phyloP scores from a whole-genome alignment of 1,140 invertebrate genomes.

The Brachystomella parvula region DNA sequence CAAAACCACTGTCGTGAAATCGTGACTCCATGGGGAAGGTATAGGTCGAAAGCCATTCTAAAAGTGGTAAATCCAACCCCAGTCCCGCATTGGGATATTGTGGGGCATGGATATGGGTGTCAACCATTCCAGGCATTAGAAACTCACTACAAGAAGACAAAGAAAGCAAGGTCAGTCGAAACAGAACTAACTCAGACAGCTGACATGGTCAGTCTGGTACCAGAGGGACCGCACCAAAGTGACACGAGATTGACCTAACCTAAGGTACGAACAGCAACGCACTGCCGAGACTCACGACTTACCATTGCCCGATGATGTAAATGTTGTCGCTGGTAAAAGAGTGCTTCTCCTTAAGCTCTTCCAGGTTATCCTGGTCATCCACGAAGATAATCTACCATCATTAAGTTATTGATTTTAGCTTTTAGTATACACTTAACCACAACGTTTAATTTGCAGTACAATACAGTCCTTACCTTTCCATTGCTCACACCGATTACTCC shows the following conservation, averaged over 20 bases:
- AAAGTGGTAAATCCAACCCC: constrained; percentile 65
- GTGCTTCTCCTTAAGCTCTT: constrained; percentile 38
- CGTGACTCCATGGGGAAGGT: constrained; percentile 75
- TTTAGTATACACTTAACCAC: neutral
- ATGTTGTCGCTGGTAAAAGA: constrained; percentile 38
- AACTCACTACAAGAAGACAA: constrained; percentile 51
- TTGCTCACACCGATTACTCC: constrained; percentile 45
- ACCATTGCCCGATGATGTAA: constrained; percentile 44
- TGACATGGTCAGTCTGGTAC: neutral
- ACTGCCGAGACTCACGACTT: constrained; percentile 13
- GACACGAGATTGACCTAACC: too few relatives aligned
- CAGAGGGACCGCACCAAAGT: neutral
- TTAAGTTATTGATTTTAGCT: constrained; percentile 7
- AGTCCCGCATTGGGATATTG: constrained; percentile 76
- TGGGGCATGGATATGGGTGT: constrained; percentile 80
- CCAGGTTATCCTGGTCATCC: constrained; percentile 40
- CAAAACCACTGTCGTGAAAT: constrained; percentile 61
- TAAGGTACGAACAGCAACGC: too few relatives aligned
- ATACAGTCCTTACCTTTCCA: constrained; percentile 46
- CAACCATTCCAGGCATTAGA: constrained; percentile 76
- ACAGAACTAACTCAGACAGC: neutral
- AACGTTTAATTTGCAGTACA: neutral
- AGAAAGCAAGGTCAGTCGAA: neutral
- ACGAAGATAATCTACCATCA: constrained; percentile 38
- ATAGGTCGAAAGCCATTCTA: constrained; percentile 78